A percentile compares a stretch with the other conserved stretches of the same genome.
phyloP scores from a whole-genome alignment of 2,888 invertebrate genomes.

The Lasius fuliginosus region DNA sequence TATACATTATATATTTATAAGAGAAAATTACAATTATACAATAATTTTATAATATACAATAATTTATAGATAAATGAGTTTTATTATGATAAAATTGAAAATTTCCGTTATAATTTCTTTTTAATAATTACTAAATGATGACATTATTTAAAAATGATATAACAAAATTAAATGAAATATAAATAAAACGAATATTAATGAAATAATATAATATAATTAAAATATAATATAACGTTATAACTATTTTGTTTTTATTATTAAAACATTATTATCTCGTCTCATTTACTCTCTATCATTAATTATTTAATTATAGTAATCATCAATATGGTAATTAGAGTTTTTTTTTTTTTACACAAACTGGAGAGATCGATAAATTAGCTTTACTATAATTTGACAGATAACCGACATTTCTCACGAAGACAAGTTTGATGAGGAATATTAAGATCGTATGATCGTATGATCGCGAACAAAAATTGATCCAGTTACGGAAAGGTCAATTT shows the following conservation, averaged over 20 bases:
- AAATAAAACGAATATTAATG: too few species aligned
- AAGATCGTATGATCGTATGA: not conserved
- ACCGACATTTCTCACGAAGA: slow-evolving; percentile 5
- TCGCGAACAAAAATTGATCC: slow-evolving; percentile 28
- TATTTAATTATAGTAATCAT: too few species aligned
- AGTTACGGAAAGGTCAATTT: slow-evolving; percentile 37
- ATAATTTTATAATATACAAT: not conserved
- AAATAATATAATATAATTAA: too few species aligned
- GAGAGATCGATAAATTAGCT: not conserved
- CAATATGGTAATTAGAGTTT: too few species aligned
- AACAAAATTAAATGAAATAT: too few species aligned
- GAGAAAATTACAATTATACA: not conserved
- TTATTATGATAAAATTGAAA: not conserved
- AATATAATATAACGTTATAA: not conserved
- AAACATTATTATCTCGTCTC: not conserved
- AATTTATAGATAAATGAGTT: not conserved
- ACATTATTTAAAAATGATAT: not conserved
- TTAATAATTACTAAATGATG: not conserved
- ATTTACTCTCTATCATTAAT: not conserved
- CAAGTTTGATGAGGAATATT: not conserved
- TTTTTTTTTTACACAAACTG: not conserved
- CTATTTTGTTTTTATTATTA: not conserved
- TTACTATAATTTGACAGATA: slow-evolving; percentile 21
- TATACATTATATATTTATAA: not conserved
- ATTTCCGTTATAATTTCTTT: not conserved